phyloP scores from a whole-genome alignment of 2,888 invertebrate species.

The Conomelus anceps region DNA sequence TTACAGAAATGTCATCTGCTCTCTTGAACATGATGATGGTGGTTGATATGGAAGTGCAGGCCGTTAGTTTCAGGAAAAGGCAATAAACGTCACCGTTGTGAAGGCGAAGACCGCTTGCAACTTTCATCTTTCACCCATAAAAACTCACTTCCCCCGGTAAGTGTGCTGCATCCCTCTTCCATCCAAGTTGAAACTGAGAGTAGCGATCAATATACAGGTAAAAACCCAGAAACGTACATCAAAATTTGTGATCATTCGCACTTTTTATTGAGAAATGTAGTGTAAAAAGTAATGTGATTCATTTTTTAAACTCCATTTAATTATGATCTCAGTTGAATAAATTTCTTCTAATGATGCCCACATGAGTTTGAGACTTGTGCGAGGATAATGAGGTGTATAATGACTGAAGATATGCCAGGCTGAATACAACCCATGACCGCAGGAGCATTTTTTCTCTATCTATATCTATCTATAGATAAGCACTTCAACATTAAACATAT shows the following conservation, averaged over 20 bases:
- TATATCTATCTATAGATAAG: too few relatives aligned
- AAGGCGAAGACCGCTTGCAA: background rate
- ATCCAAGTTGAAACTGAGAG: background rate
- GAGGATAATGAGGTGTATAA: too few relatives aligned
- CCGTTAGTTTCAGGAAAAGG: background rate
- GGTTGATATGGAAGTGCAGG: background rate
- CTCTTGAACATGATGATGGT: background rate
- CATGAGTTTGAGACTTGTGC: too few relatives aligned
- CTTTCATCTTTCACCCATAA: background rate
- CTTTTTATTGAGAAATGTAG: too few relatives aligned
- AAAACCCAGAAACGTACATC: background rate
- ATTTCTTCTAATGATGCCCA: too few relatives aligned
- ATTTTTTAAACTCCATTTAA: too few relatives aligned
- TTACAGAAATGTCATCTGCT: background rate
- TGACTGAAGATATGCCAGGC: too few relatives aligned
- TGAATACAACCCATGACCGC: too few relatives aligned
- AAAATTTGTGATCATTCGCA: background rate
- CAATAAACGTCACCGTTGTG: background rate
- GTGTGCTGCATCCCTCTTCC: background rate
- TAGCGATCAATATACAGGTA: background rate
- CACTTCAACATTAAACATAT: too few relatives aligned
- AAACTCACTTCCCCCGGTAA: background rate
- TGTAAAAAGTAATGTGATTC: too few relatives aligned
- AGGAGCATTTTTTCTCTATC: too few relatives aligned
- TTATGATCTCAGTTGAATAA: too few relatives aligned